Base-by-base conservation (phyloP, 2,888 invertebrate genomes). In the Listrodromus nycthemerus region DNA sequence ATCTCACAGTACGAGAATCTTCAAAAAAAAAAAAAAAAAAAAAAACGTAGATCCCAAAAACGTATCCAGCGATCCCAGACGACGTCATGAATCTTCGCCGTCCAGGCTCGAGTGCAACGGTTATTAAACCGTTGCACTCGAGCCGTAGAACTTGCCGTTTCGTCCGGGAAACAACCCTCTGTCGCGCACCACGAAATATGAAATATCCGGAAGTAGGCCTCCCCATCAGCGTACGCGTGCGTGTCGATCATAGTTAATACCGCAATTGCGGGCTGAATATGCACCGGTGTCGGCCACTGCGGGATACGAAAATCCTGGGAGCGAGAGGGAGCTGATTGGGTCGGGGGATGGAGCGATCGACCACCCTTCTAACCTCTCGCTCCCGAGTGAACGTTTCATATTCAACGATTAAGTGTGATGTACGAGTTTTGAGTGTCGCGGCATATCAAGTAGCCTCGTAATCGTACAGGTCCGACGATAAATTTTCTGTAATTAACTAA, bases 341-440 rank as follows among this genome's bases (percentile, higher is more conserved):
- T 70, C 33, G 10, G 65, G 37, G 7, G 30, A 41, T 45, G 21
- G 21, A 70, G 48, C 66, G 66, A 66, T 41, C 61, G 73, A 77
- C 55, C 80, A 73, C 6, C 61, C 61, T 4, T 3, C 27, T 16
- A 21, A 2, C 10, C 55, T 24, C 52, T n/a, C 4, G 80, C 86
- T 76, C 78, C 87, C 77, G 85, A 87, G 82, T 86, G 88, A 89
- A 89, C 90, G 90, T 91, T 92, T 89, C 92, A 92, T 92, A 92
- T 92, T 92, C 92, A 91, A 91, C 90, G 90, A 91, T 92, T 91
- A 91, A 91, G 90, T 90, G 88, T 91, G 92, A 92, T 91, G 89
- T 91, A 92, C 90, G 91, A 91, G 90, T 92, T 92, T 92, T 89
- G 90, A 89, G 89, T 90, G 89, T 89, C 89, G 89, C 89, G 90